Percentiles rank a stretch among this genome's conserved stretches.
Evolutionary conservation across 2,113 vertebrate genomes (phyloP).

Genomic region (Columbina picui): DNA sequence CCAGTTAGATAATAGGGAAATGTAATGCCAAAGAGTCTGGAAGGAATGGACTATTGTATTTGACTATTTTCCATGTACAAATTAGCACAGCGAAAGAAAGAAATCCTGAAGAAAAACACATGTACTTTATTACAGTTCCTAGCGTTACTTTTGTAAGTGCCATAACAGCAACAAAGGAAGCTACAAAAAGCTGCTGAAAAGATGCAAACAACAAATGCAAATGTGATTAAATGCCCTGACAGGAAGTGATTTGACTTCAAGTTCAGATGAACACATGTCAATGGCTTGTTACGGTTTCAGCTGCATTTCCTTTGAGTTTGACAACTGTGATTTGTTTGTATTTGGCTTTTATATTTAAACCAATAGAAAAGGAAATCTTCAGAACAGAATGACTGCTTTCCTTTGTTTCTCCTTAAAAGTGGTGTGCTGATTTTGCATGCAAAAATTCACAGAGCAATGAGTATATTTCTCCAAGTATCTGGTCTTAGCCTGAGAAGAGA

Average conservation of each 20-base stretch:
- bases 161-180: slow-evolving; percentile 60
- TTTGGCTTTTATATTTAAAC: slow-evolving; percentile 45
- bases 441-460: neutral
- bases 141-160: slow-evolving; percentile 56
- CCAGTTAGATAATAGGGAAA: slow-evolving; percentile 61
- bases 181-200: slow-evolving; percentile 64
- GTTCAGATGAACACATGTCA: slow-evolving; percentile 60
- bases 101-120: slow-evolving; percentile 73
- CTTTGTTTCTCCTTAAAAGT: neutral
- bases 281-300: slow-evolving; percentile 60
- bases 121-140: slow-evolving; percentile 76
- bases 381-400: neutral
- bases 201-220: slow-evolving; percentile 67
- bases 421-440: neutral
- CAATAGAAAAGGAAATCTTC: slow-evolving; percentile 16
- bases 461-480: neutral
- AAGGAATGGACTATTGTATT: slow-evolving; percentile 73
- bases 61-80: slow-evolving; percentile 76
- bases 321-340: slow-evolving; percentile 21
- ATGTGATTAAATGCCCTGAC: slow-evolving; percentile 68
- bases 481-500: neutral
- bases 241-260: slow-evolving; percentile 66
- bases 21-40: slow-evolving; percentile 51
- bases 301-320: slow-evolving; percentile 57
- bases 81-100: slow-evolving; percentile 67